These are phyloP conservation scores for Scylla paramamosain DNA, from an alignment of 1,140 invertebrate species.

Conservation along the genomic window DNA sequence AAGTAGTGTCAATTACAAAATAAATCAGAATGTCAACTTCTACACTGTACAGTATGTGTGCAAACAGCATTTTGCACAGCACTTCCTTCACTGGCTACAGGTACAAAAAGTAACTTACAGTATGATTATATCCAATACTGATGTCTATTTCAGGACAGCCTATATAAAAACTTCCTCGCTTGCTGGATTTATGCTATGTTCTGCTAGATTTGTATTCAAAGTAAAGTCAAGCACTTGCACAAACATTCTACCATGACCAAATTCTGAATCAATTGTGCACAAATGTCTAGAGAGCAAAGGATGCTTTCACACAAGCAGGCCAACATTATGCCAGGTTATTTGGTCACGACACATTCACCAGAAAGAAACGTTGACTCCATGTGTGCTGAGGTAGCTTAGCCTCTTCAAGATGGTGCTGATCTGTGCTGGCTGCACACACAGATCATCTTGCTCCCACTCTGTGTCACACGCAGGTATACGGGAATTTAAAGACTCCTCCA, in stretches of 20 bases:
- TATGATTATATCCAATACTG: neutral
- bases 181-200: neutral
- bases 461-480: slow-evolving; percentile 19
- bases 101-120: neutral
- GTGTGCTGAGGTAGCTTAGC: slow-evolving; percentile 65
- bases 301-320: slow-evolving; percentile 45
- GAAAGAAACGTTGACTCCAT: neutral
- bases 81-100: neutral
- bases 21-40: neutral
- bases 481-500: neutral
- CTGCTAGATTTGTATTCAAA: neutral
- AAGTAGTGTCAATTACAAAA: neutral
- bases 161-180: neutral
- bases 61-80: neutral
- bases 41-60: neutral
- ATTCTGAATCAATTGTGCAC: neutral
- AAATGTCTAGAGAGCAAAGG: slow-evolving; percentile 19
- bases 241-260: neutral
- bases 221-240: slow-evolving; percentile 21
- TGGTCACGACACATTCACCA: slow-evolving; percentile 49
- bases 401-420: slow-evolving; percentile 13
- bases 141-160: neutral
- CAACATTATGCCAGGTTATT: slow-evolving; percentile 23
- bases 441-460: slow-evolving; percentile 1
- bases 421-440: slow-evolving; percentile 21